Conservation (phyloP, 2,113 vertebrate genomes). For the Lontra canadensis region DNA sequence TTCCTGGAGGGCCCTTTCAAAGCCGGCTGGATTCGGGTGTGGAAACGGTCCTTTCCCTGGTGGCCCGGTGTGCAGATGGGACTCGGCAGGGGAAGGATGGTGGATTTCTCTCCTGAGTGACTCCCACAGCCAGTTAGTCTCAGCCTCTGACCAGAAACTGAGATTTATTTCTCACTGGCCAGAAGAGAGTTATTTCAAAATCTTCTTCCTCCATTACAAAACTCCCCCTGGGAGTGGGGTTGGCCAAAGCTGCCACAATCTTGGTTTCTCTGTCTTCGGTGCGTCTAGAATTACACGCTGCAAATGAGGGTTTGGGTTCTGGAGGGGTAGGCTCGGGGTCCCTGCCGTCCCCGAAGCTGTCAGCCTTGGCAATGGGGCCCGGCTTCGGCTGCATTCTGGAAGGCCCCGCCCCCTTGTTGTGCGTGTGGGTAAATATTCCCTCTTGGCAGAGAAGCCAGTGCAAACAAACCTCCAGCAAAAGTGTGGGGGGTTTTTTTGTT, state of each 20-base stretch:
- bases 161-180: slow-evolving; percentile 74
- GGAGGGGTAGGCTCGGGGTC: neutral
- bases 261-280: slow-evolving; percentile 27
- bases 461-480: neutral
- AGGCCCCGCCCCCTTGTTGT: neutral
- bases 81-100: neutral
- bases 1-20: neutral
- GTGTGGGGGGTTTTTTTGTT: neutral
- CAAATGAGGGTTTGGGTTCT: slow-evolving; percentile 4
- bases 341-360: neutral
- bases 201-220: slow-evolving; percentile 65
- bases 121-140: slow-evolving; percentile 56
- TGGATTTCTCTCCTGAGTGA: slow-evolving; percentile 60
- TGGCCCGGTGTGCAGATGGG: neutral
- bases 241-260: neutral
- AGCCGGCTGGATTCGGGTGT: neutral
- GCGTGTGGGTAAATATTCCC: neutral
- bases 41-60: neutral
- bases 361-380: neutral
- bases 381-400: accelerated
- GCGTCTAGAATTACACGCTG: slow-evolving; percentile 54
- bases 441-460: neutral
- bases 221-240: slow-evolving; percentile 21
- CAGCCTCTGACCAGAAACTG: slow-evolving; percentile 64
- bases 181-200: slow-evolving; percentile 71